These are phyloP conservation scores for Napeogenes sylphis DNA, from an alignment of 2,888 invertebrate genomes.

Conservation along the genomic window DNA sequence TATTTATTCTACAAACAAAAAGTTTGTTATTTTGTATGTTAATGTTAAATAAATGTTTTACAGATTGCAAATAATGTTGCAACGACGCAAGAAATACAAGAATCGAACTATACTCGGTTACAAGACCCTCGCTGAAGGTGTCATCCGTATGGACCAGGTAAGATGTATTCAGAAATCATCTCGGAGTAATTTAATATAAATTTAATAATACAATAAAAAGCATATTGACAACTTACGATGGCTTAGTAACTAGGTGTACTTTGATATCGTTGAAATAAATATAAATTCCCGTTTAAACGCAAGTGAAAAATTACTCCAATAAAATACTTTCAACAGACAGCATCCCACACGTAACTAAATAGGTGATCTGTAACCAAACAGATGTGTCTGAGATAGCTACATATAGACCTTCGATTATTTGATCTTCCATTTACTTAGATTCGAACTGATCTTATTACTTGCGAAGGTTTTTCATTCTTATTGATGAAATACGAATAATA, in stretches of 20 bases:
- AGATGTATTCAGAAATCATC: not conserved
- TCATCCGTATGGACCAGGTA: slow-evolving; percentile 96
- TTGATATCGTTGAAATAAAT: not conserved
- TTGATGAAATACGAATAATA: no score
- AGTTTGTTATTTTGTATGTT: not conserved
- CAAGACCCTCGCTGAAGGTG: slow-evolving; percentile 97
- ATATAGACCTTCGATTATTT: no score
- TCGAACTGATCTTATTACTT: no score
- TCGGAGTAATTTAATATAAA: not conserved
- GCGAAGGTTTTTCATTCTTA: no score
- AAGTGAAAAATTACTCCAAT: slow-evolving; percentile 24
- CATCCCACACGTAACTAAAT: slow-evolving; percentile 21
- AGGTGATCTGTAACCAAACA: slow-evolving; percentile 15
- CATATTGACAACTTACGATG: no score
- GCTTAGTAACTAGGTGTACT: no score
- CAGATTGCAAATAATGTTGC: slow-evolving; percentile 93
- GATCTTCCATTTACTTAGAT: no score
- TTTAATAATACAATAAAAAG: not conserved
- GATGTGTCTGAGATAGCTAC: slow-evolving; percentile 5
- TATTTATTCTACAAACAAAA: not conserved
- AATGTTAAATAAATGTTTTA: slow-evolving; percentile 23
- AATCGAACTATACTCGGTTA: slow-evolving; percentile 98
- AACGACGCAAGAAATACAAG: slow-evolving; percentile 98
- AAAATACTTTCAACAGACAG: slow-evolving; percentile 18
- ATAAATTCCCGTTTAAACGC: slow-evolving; percentile 7